Percentiles rank a stretch among this genome's conserved stretches.
phyloP scores from a whole-genome alignment of 2,113 vertebrate genomes.

The Solea senegalensis region DNA sequence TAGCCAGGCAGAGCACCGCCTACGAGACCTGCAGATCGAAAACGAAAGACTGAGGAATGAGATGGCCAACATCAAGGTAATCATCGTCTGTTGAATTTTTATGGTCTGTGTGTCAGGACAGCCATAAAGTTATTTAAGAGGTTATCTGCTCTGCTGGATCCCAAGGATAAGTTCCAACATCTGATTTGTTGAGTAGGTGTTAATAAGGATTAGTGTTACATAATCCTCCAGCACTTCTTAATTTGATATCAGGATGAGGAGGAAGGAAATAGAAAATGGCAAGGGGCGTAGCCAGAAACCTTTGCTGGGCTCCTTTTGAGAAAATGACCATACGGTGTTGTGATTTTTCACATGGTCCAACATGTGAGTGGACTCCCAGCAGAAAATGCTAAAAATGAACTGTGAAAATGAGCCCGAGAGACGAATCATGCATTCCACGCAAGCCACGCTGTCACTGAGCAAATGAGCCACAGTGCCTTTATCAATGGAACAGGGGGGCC shows the following conservation, averaged over 20 bases:
- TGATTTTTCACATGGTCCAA: conserved; percentile 4
- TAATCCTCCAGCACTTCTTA: conserved; percentile 59
- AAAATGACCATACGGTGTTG: not conserved
- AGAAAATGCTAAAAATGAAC: not conserved
- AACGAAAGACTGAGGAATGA: conserved; percentile 96
- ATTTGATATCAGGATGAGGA: conserved; percentile 68
- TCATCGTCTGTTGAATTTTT: not conserved
- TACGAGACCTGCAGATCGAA: conserved; percentile 92
- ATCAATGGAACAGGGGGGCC: conserved; percentile 10
- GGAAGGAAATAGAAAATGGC: conserved; percentile 58
- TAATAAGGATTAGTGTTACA: conserved; percentile 21
- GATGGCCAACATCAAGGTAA: conserved; percentile 92
- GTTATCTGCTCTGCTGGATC: conserved; percentile 37
- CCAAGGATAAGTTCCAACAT: conserved; percentile 21
- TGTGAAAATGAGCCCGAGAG: conserved; percentile 11
- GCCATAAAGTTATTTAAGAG: conserved; percentile 11
- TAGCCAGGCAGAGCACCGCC: conserved; percentile 93
- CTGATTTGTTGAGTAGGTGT: conserved; percentile 17
- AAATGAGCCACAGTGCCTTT: conserved; percentile 7
- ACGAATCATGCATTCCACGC: conserved; percentile 24
- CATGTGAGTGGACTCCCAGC: not conserved
- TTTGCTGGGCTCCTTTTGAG: not conserved
- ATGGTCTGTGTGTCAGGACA: not conserved
- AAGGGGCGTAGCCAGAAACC: not conserved
- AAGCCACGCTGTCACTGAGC: not conserved